Conservation (phyloP, 2,113 vertebrate genomes). For the Mungos mungo region DNA sequence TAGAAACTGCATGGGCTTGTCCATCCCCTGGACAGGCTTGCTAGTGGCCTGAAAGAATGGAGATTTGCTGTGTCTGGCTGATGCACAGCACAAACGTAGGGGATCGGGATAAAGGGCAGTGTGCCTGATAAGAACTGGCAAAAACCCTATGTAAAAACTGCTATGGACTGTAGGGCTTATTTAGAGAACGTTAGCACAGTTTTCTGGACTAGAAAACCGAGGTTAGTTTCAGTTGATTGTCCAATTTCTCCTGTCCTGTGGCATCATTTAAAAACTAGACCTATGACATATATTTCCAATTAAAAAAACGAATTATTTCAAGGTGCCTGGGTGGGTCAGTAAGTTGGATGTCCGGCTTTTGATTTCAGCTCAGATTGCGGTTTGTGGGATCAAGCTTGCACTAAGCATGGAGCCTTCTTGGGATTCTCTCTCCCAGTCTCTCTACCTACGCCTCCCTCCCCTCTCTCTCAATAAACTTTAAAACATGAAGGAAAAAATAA, state of each 20-base stretch:
- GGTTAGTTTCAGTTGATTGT: not conserved
- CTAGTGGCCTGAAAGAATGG: not conserved
- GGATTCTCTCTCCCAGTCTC: too few species aligned
- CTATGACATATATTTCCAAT: not conserved
- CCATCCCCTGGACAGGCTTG: not conserved
- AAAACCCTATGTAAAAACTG: constrained; percentile 10
- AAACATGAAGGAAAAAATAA: not conserved
- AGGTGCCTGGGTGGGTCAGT: too few species aligned
- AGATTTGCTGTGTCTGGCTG: not conserved
- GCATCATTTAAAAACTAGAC: not conserved
- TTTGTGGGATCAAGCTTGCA: too few species aligned
- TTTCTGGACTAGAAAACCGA: not conserved
- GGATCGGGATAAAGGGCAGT: not conserved
- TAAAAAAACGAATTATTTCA: not conserved
- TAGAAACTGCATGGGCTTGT: not conserved
- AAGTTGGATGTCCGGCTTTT: too few species aligned
- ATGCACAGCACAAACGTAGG: not conserved
- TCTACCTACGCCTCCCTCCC: too few species aligned
- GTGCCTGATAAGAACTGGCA: not conserved
- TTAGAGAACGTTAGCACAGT: not conserved
- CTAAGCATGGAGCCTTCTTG: too few species aligned
- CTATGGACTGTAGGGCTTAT: not conserved
- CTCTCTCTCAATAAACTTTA: too few species aligned
- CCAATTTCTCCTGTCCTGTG: not conserved
- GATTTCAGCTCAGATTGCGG: too few species aligned